These are phyloP conservation scores for Myopa testacea DNA, from an alignment of 2,888 invertebrate genomes.

Conservation along the genomic window DNA sequence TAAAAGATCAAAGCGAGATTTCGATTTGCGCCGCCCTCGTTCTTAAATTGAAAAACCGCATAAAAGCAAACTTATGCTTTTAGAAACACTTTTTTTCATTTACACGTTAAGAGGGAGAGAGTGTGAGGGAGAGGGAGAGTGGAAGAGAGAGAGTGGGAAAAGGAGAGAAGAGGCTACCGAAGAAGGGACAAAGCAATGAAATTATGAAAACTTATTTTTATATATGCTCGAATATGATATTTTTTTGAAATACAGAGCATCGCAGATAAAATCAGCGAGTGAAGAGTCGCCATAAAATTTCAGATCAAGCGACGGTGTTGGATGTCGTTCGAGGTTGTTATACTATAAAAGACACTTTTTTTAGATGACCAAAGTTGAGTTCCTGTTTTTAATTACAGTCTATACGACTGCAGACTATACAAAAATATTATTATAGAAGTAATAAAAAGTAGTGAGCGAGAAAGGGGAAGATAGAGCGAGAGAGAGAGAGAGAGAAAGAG, in stretches of 20 bases:
- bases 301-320: neutral
- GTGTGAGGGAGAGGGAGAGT: too few relatives aligned
- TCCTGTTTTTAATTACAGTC: neutral
- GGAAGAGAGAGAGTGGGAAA: neutral
- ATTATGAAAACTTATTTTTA: neutral
- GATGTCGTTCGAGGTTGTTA: neutral
- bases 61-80: constrained; percentile 19
- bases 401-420: neutral
- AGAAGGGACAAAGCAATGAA: too few relatives aligned
- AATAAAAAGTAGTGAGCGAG: too few relatives aligned
- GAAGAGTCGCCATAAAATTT: constrained; percentile 1
- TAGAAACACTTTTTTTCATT: neutral
- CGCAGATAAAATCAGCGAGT: neutral
- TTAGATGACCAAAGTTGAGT: neutral
- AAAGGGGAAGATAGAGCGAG: too few relatives aligned
- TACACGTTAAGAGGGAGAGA: neutral
- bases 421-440: neutral
- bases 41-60: constrained; percentile 30
- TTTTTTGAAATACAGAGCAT: neutral
- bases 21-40: constrained; percentile 31
- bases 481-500: too few relatives aligned
- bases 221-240: neutral
- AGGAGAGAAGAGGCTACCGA: too few relatives aligned
- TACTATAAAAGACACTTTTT: neutral
- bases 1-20: constrained; percentile 32